Evolutionary conservation across 37 sponge, comb jelly and placozoan genomes (phyloP), one percentile per base, ranked within the genome.

Genomic region (Dysidea cf. avara): DNA sequence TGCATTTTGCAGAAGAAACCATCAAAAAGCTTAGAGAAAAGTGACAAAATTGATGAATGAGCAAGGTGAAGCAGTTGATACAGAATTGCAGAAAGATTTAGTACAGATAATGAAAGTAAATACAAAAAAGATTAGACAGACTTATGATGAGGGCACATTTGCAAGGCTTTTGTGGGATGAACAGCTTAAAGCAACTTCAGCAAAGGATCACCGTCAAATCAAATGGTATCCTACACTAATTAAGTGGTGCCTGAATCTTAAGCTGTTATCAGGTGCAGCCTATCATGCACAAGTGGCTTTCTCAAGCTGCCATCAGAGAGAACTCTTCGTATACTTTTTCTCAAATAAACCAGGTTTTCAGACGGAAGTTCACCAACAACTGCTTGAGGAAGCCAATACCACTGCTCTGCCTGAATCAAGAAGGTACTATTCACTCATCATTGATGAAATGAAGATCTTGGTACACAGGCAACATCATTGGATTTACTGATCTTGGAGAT

Each of bases 371-470:
- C 21, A 48, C 34, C 22, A 63, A 14, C 54, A 60, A 37, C 48
- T 82, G 39, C 46, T 24, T 6, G 21, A 72, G 17, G 82, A 82
- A 53, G 18, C 56, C 3, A 73, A 73, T 6, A 7, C 24, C 2
- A 4, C 56, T 1, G 68, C 39, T 37, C 16, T 82, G 6, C 50
- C 82, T 36, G 71, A 82, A 20, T 25, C 40, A 6, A 66, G 55
- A 51, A 34, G 58, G 7, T 82, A 73, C 65, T 58, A 64, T 29
- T 29, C 61, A 24, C 17, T 82, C 11, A 6, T 62, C 1, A 26
- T 83, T 24, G 83, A 83, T 61, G 84, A 83, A 69, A 69, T 83
- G 71, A 69, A 83, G 49, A 43, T 74, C 17, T 35, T 81, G 1
- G 82, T 81, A 2, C 71, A 81, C 22, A 51, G 71, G 25, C 71